A percentile compares a stretch with the other conserved stretches of the same genome.
These are phyloP conservation scores for Margarornis squamiger DNA, from an alignment of 2,797 vertebrate species.

Conservation along the genomic window DNA sequence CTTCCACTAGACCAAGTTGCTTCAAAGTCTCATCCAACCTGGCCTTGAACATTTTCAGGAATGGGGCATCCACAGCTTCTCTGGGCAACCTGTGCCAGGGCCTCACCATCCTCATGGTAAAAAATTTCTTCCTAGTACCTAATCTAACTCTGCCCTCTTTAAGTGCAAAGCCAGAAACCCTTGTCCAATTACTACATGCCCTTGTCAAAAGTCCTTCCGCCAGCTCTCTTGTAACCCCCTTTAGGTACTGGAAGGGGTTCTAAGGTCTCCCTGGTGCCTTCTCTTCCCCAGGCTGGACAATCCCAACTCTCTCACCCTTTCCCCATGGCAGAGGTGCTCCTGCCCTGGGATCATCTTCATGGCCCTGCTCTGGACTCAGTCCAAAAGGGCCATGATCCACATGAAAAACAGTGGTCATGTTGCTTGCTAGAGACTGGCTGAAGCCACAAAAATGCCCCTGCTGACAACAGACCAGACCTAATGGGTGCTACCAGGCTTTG, in stretches of 20 bases:
- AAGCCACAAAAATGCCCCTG: not conserved
- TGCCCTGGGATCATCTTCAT: not conserved
- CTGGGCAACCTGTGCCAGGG: not conserved
- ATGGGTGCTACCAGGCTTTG: not conserved
- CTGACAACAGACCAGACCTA: not conserved
- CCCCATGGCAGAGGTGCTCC: not conserved
- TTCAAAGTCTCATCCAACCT: not conserved
- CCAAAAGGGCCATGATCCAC: not conserved
- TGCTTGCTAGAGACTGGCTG: not conserved
- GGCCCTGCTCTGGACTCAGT: not conserved
- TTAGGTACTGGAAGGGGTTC: not conserved
- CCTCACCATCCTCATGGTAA: fast-evolving
- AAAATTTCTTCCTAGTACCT: not conserved
- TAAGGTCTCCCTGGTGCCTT: not conserved
- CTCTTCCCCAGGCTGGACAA: not conserved
- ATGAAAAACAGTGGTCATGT: fast-evolving
- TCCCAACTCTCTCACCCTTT: not conserved
- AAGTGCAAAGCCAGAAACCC: not conserved
- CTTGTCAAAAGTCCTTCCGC: too few relatives aligned
- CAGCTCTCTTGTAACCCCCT: not conserved
- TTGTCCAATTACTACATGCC: not conserved
- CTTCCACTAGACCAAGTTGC: not conserved
- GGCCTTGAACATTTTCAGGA: not conserved
- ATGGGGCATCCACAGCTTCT: not conserved
- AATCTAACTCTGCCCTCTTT: not conserved